Conservation (phyloP, 2,113 vertebrate genomes). For the Uropsilus gracilis region DNA sequence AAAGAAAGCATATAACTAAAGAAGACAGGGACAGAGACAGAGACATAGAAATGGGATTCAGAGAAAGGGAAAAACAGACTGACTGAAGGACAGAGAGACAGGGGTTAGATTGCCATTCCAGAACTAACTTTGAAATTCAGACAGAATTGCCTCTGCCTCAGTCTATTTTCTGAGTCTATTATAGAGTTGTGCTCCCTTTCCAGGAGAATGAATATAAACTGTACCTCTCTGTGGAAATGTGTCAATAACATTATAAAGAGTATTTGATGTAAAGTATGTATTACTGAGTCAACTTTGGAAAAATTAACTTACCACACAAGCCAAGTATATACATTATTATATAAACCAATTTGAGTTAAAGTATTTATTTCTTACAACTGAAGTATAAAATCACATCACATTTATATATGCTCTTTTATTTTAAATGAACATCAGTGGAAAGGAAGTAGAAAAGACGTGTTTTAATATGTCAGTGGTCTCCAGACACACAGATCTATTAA, state of each 20-base stretch:
- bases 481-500: background rate
- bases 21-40: background rate
- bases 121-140: background rate
- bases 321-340: background rate
- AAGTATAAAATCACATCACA: background rate
- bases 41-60: background rate
- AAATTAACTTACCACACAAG: background rate
- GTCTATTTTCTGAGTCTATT: background rate
- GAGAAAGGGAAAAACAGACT: background rate
- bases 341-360: background rate
- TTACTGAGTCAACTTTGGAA: background rate
- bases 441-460: background rate
- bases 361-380: background rate
- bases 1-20: background rate
- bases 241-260: background rate
- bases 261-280: background rate
- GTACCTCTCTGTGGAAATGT: background rate
- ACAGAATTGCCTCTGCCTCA: background rate
- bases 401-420: background rate
- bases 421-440: background rate
- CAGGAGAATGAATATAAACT: background rate
- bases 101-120: background rate
- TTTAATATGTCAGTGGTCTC: background rate
- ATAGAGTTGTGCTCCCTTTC: background rate
- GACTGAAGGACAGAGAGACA: background rate